Conservation (phyloP, 2,797 vertebrate species). For the Remorina albescens region DNA sequence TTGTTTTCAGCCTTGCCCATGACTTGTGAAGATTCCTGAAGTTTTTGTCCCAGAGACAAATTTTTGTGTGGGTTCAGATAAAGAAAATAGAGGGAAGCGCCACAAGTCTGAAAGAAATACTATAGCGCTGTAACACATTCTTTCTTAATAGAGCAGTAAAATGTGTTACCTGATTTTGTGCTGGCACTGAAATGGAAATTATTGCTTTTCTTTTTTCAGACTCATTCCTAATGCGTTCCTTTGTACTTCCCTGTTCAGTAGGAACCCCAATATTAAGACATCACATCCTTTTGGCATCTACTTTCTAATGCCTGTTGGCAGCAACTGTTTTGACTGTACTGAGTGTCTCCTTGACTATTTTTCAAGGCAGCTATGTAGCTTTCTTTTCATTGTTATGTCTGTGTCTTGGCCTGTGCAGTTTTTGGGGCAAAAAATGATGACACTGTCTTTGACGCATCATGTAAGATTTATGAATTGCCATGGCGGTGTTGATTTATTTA, state of each 20-base stretch:
- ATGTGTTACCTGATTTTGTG: conserved; percentile 24
- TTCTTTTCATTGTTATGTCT: conserved; percentile 13
- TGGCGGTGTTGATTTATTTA: conserved; percentile 35
- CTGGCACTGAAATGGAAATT: conserved; percentile 25
- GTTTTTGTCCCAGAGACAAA: not conserved
- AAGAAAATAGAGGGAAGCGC: conserved; percentile 2
- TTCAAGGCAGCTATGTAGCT: conserved; percentile 30
- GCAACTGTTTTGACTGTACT: conserved; percentile 30
- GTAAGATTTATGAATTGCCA: conserved; percentile 31
- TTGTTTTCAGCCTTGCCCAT: conserved; percentile 13
- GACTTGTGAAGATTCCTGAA: conserved; percentile 12
- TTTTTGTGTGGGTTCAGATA: not conserved
- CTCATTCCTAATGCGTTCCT: conserved; percentile 30
- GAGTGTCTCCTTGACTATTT: conserved; percentile 42
- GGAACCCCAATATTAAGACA: conserved; percentile 12
- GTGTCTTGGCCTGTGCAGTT: conserved; percentile 23
- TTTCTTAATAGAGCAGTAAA: conserved; percentile 15
- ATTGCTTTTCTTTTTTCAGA: conserved; percentile 23
- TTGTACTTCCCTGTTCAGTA: conserved; percentile 19
- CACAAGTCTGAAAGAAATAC: not conserved
- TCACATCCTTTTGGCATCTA: conserved; percentile 33
- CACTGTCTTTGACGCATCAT: conserved; percentile 33
- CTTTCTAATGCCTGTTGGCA: conserved; percentile 24
- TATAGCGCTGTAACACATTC: not conserved
- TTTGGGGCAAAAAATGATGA: conserved; percentile 15